Percentiles rank a stretch among this genome's conserved stretches.
phyloP scores from a whole-genome alignment of 2,113 vertebrate species.

The Nannospalax galili region DNA sequence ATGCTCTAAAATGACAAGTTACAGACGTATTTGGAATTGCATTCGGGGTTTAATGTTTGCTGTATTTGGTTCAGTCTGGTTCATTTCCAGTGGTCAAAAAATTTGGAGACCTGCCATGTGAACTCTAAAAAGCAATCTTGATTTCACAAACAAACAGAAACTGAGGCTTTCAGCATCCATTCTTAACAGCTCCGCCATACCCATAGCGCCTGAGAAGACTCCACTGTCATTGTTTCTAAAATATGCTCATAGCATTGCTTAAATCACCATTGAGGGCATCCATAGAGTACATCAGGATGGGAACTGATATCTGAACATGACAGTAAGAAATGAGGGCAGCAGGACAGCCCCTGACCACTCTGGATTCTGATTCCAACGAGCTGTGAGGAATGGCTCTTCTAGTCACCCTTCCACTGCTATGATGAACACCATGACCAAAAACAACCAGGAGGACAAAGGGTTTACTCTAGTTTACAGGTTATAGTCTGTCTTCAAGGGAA shows the following conservation, averaged over 20 bases:
- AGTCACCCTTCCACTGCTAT: no score
- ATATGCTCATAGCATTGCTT: no score
- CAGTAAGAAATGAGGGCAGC: background rate
- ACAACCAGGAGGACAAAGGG: no score
- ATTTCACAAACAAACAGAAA: background rate
- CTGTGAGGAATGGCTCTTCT: background rate
- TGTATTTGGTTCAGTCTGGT: background rate
- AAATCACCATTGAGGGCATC: fast-evolving
- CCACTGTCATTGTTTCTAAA: background rate
- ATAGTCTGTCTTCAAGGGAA: no score
- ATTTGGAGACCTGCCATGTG: background rate
- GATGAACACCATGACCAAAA: no score
- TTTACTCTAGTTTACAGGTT: no score
- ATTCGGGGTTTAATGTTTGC: background rate
- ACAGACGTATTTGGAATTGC: background rate
- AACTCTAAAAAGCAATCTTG: background rate
- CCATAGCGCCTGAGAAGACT: background rate
- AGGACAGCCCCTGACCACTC: background rate
- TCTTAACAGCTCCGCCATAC: background rate
- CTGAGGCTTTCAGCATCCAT: background rate
- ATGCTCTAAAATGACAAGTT: background rate
- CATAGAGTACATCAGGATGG: background rate
- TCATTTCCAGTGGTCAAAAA: background rate
- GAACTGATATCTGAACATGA: background rate
- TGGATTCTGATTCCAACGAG: background rate